These are phyloP conservation scores for Nysson spinosus DNA, from an alignment of 2,888 invertebrate genomes.

Conservation along the genomic window DNA sequence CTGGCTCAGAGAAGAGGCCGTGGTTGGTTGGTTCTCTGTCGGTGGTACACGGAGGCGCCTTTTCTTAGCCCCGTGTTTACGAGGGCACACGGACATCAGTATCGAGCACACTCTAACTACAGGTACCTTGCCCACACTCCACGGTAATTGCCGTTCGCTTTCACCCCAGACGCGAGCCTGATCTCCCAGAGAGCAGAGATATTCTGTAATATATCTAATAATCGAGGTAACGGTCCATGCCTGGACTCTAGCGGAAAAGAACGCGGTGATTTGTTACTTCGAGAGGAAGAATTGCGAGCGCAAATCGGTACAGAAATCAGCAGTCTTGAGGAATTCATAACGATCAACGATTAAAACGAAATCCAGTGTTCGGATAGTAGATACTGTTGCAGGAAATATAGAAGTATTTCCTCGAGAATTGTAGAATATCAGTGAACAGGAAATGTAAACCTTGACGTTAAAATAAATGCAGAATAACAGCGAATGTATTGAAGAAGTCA, in stretches of 20 bases:
- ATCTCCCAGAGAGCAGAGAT: neutral
- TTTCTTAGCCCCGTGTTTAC: conserved; percentile 28
- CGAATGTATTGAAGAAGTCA: too few relatives aligned
- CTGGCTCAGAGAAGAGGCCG: neutral
- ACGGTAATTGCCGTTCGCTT: conserved; percentile 59
- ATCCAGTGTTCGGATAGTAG: too few relatives aligned
- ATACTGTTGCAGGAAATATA: too few relatives aligned
- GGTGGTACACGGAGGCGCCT: neutral
- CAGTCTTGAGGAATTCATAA: too few relatives aligned
- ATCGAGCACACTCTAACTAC: conserved; percentile 5
- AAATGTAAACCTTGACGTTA: neutral
- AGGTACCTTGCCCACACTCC: conserved; percentile 15
- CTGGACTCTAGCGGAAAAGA: neutral
- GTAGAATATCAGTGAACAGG: too few relatives aligned
- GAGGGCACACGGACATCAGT: conserved; percentile 21
- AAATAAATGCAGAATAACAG: neutral
- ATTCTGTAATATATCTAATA: conserved; percentile 52
- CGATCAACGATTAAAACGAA: too few relatives aligned
- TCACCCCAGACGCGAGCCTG: conserved; percentile 41
- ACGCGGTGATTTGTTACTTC: neutral
- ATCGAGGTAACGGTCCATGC: conserved; percentile 34
- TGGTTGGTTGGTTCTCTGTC: conserved; percentile 22
- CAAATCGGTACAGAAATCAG: too few relatives aligned
- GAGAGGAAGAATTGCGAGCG: neutral
- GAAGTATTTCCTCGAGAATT: too few relatives aligned